Evolutionary conservation across 2,113 vertebrate genomes (phyloP).

Genomic region (Chlamydotis undulata): DNA sequence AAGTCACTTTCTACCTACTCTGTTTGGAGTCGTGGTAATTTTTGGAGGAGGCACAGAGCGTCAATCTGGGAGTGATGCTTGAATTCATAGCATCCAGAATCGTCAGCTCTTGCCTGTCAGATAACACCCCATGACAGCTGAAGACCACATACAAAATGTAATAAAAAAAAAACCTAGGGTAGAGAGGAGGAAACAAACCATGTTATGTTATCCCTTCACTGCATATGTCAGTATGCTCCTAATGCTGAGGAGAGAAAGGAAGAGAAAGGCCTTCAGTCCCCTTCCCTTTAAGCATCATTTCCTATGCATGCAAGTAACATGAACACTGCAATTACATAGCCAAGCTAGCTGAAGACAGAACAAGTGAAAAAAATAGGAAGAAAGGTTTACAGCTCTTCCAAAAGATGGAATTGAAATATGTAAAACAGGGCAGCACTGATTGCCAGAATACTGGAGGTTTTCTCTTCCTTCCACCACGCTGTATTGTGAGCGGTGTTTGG

Average conservation of each 20-base stretch:
- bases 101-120: neutral
- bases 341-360: neutral
- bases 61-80: neutral
- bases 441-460: conserved; percentile 66
- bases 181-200: neutral
- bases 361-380: neutral
- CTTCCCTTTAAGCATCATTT: neutral
- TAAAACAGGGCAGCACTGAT: neutral
- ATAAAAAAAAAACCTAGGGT: neutral
- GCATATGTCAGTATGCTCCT: no score
- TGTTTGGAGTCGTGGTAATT: neutral
- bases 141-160: neutral
- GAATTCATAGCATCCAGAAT: neutral
- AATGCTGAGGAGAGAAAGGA: neutral
- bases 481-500: neutral
- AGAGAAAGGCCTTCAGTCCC: neutral
- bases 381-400: conserved; percentile 36
- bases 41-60: neutral
- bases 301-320: neutral
- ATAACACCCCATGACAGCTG: neutral
- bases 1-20: neutral
- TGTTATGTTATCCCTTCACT: neutral
- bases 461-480: conserved; percentile 28
- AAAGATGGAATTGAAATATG: conserved; percentile 39
- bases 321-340: neutral